phyloP scores from a whole-genome alignment of 2,797 vertebrate species.

The Diglossa cyanea region DNA sequence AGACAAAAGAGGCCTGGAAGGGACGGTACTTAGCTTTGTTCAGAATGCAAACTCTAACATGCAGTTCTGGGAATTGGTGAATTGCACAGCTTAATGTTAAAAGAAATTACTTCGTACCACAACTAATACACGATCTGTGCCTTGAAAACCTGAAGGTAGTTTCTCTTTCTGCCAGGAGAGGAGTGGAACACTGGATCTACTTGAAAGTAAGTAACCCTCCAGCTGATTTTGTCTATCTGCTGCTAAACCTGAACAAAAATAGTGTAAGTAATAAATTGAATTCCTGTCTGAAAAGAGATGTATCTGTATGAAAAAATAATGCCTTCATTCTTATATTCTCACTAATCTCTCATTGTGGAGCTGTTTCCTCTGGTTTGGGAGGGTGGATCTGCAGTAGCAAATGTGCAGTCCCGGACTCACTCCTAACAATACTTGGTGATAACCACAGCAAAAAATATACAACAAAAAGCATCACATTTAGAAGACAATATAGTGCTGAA shows the following conservation, averaged over 20 bases:
- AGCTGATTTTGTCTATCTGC: constrained; percentile 15
- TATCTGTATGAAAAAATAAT: neutral
- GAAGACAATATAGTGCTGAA: neutral
- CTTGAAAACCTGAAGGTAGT: constrained; percentile 31
- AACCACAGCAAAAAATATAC: neutral
- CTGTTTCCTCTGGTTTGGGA: neutral
- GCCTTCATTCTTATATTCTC: neutral
- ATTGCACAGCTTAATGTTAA: constrained; percentile 17
- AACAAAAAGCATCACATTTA: neutral
- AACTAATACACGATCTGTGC: neutral
- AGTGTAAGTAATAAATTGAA: neutral
- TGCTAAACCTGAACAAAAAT: neutral
- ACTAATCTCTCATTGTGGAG: neutral
- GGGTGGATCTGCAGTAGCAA: neutral
- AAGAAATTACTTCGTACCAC: constrained; percentile 34
- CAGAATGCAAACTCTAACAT: constrained; percentile 8
- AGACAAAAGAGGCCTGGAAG: constrained; percentile 41
- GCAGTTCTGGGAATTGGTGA: constrained; percentile 40
- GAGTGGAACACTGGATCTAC: neutral
- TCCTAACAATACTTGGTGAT: neutral
- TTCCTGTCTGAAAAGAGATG: neutral
- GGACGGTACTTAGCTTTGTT: constrained; percentile 48
- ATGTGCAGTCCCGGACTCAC: neutral
- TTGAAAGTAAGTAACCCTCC: neutral
- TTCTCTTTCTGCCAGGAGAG: neutral